These are phyloP conservation scores for Ceyx erithaca DNA, from an alignment of 2,797 vertebrate species.

Conservation along the genomic window DNA sequence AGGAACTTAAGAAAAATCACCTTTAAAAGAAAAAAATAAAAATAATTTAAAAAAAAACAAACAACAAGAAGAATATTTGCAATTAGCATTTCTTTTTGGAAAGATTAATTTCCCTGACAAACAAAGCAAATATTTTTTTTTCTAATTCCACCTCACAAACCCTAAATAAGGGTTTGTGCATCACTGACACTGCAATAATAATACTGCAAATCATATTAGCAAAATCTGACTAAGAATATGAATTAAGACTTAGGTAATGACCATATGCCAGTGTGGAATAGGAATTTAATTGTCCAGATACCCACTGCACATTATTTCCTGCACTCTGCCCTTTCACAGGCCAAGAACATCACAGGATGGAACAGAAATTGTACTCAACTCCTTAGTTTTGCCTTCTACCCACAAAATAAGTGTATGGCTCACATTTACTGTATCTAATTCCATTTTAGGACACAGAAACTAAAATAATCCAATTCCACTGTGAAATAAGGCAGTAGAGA, in stretches of 20 bases:
- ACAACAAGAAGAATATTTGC: background rate
- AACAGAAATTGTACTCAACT: background rate
- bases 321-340: background rate
- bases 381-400: background rate
- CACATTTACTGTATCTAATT: background rate
- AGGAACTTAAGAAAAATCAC: background rate
- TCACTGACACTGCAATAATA: background rate
- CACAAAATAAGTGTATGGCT: background rate
- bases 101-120: background rate
- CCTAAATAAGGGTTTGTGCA: background rate
- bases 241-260: background rate
- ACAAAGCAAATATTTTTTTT: background rate
- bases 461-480: background rate
- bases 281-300: background rate
- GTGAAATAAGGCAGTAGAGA: background rate
- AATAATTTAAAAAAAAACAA: background rate
- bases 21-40: background rate
- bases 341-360: background rate
- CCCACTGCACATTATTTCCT: background rate
- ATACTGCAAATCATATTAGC: background rate
- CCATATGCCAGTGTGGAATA: background rate
- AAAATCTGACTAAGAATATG: background rate
- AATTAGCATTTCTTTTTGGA: background rate
- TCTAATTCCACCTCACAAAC: background rate
- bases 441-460: background rate